phyloP scores from a whole-genome alignment of 2,113 vertebrate genomes.

The Aptenodytes forsteri region DNA sequence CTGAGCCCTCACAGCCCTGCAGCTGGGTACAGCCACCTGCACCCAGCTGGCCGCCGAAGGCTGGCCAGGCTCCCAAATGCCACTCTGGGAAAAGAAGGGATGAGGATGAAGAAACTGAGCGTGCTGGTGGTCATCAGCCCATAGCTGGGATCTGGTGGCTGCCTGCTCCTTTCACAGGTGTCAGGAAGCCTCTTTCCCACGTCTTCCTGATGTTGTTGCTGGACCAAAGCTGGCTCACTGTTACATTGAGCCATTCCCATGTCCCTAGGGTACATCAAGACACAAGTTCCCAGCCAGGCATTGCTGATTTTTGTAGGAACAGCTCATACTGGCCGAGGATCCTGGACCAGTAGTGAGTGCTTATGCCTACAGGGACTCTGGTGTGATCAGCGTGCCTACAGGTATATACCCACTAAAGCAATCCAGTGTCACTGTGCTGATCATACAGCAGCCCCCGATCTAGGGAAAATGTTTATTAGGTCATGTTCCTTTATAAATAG shows the following conservation, averaged over 20 bases:
- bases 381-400: background rate
- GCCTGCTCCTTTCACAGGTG: background rate
- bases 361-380: background rate
- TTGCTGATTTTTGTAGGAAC: background rate
- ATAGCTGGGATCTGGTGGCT: background rate
- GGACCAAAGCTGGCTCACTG: slow-evolving; percentile 57
- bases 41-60: background rate
- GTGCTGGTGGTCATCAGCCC: background rate
- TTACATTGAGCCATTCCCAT: background rate
- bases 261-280: background rate
- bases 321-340: background rate
- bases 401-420: background rate
- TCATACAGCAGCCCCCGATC: background rate
- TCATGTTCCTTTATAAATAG: background rate
- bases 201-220: slow-evolving; percentile 46
- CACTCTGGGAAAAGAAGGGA: background rate
- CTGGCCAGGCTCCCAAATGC: background rate
- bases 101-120: background rate
- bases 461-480: background rate
- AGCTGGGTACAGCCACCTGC: background rate
- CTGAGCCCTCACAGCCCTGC: background rate
- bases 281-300: background rate
- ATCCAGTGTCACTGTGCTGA: background rate
- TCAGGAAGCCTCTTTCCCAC: background rate
- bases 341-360: background rate